Percentiles rank a stretch among this genome's conserved stretches.
phyloP scores from a whole-genome alignment of 2,888 invertebrate genomes.

The Brachylomia viminalis region DNA sequence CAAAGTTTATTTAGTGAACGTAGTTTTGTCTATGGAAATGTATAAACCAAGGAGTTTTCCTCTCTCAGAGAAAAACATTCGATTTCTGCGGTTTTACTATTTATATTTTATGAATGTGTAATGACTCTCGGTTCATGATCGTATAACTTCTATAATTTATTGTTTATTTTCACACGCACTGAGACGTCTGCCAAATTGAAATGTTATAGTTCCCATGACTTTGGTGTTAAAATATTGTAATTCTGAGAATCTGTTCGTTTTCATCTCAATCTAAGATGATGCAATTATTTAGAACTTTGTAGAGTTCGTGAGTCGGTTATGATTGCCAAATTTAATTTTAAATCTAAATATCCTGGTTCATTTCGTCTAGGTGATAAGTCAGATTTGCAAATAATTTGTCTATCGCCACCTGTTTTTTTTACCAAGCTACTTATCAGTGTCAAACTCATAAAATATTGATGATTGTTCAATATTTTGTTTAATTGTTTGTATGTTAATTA shows the following conservation, averaged over 20 bases:
- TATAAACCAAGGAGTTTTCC: slow-evolving; percentile 5
- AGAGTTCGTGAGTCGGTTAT: slow-evolving; percentile 1
- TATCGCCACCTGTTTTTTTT: slow-evolving; percentile 14
- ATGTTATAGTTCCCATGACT: slow-evolving; percentile 29
- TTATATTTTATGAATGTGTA: neutral
- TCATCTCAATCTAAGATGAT: slow-evolving; percentile 36
- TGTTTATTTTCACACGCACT: slow-evolving; percentile 25
- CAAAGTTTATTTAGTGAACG: slow-evolving; percentile 15
- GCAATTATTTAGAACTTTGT: slow-evolving; percentile 37
- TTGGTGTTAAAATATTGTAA: slow-evolving; percentile 5
- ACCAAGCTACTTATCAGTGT: slow-evolving; percentile 24
- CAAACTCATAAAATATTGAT: slow-evolving; percentile 27
- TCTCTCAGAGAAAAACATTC: neutral
- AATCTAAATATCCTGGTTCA: neutral
- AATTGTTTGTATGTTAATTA: slow-evolving; percentile 58
- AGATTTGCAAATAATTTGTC: neutral
- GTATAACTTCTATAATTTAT: slow-evolving; percentile 9
- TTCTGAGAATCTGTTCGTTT: slow-evolving; percentile 51
- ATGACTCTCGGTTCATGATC: neutral
- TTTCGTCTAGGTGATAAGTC: neutral
- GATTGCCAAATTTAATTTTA: slow-evolving; percentile 27
- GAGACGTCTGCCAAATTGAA: slow-evolving; percentile 41
- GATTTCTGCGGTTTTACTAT: neutral
- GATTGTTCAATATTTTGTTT: slow-evolving; percentile 48
- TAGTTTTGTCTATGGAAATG: neutral